phyloP scores from a whole-genome alignment of 2,797 vertebrate genomes.

The Garrulus glandarius region DNA sequence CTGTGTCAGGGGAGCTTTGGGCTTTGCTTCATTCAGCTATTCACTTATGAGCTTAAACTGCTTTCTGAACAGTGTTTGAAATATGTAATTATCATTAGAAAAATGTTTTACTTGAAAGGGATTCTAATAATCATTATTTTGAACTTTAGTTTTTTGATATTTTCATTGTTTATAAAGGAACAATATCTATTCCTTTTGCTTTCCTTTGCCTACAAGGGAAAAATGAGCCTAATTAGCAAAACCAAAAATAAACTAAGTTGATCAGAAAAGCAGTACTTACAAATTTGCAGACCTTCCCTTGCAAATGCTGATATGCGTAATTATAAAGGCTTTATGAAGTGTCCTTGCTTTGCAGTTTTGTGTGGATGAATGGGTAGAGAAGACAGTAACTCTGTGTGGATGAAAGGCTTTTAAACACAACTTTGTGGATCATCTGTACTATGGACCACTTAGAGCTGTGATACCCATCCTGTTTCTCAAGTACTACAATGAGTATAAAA shows the following conservation, averaged over 20 bases:
- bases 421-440: not conserved
- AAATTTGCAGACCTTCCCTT: not conserved
- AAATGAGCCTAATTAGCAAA: not conserved
- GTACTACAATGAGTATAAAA: not conserved
- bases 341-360: not conserved
- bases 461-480: not conserved
- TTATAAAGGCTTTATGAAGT: not conserved
- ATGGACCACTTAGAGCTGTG: not conserved
- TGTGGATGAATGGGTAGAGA: not conserved
- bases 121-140: not conserved
- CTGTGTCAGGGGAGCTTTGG: not conserved
- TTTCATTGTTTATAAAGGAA: not conserved
- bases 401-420: not conserved
- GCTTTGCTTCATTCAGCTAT: not conserved
- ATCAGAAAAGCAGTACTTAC: not conserved
- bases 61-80: not conserved
- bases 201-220: not conserved
- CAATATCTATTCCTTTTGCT: not conserved
- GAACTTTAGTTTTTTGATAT: not conserved
- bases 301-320: not conserved
- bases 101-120: not conserved
- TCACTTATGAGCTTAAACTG: not conserved
- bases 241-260: not conserved
- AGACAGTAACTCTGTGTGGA: not conserved
- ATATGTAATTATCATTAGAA: not conserved